Evolutionary conservation across 2,113 vertebrate species (phyloP), one percentile per base, ranked within the genome.

Genomic region (Chamaetylas fuelleborni): DNA sequence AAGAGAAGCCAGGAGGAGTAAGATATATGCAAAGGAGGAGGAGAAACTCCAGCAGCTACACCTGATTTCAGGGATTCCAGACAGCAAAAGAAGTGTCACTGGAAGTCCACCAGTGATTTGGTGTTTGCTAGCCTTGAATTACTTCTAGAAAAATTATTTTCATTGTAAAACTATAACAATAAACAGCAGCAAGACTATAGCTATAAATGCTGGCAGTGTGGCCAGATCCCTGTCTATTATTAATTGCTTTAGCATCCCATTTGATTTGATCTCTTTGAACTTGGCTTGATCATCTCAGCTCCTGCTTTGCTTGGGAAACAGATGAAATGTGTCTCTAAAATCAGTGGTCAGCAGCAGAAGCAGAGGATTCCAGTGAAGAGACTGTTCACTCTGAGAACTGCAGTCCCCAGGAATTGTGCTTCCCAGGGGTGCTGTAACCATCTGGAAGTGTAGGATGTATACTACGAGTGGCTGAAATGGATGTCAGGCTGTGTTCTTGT

Each of bases 391-490:
- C 43, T 72, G 34, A 56, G 34, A 43, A 43, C 31, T 53, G 40
- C 16, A 54, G 22, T 16, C 15, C 12, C 6, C 15, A 6, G 45
- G 38, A 62, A 15, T 1, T 1, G 3, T n/a, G 29, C 33, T 51
- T 94, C 45, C 69, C 48, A 54, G 26, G 22, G 50, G 19, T 74
- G 14, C 34, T 84, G 66, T 31, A 36, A 34, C 19, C 28, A 18
- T 34, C 38, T 54, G 57, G 19, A 61, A 20, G 26, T n/a, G 24
- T 29, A 22, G 61, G 51, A 34, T 81, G 24, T 42, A 4, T 14
- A 6, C 42, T 8, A 11, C 0, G 0, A 81, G 19, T 13, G 19
- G n/a, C 45, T 58, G 8, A 84, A 65, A 29, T 1, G 2, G 8
- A 13, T 15, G 13, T 26, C 36, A 54, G 60, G 53, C 29, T 78